Conservation (phyloP, 1,140 invertebrate species). For the Centruroides vittatus region DNA sequence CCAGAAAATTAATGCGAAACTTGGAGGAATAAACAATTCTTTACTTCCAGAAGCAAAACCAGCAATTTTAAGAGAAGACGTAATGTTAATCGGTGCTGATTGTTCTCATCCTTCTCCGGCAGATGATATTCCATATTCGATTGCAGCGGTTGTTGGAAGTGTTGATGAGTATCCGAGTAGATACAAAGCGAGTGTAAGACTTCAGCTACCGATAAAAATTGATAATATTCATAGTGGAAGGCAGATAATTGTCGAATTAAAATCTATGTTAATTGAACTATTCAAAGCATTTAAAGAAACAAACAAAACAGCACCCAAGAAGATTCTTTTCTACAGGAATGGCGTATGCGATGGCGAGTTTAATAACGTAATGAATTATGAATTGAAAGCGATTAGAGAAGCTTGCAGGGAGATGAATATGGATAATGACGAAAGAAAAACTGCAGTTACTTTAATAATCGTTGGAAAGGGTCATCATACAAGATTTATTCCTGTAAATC, state of each 20-base stretch:
- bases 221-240: neutral
- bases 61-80: no score
- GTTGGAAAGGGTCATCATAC: slow-evolving; percentile 19
- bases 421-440: slow-evolving; percentile 27
- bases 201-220: neutral
- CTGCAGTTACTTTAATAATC: slow-evolving; percentile 17
- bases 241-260: slow-evolving; percentile 36
- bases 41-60: no score
- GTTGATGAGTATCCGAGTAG: slow-evolving; percentile 4
- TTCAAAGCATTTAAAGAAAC: slow-evolving; percentile 23
- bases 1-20: no score
- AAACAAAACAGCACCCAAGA: slow-evolving; percentile 19
- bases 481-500: slow-evolving; percentile 15
- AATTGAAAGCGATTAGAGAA: slow-evolving; percentile 16
- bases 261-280: slow-evolving; percentile 47
- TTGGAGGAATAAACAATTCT: no score
- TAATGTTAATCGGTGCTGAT: no score
- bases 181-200: slow-evolving; percentile 9
- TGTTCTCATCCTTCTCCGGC: no score
- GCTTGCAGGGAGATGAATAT: neutral
- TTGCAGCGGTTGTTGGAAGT: slow-evolving; percentile 47
- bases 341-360: slow-evolving; percentile 36
- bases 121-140: slow-evolving; percentile 33
- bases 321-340: slow-evolving; percentile 32
- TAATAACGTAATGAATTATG: slow-evolving; percentile 19